Conservation (phyloP, 2,888 invertebrate genomes). For the Thysanoteuthis rhombus region DNA sequence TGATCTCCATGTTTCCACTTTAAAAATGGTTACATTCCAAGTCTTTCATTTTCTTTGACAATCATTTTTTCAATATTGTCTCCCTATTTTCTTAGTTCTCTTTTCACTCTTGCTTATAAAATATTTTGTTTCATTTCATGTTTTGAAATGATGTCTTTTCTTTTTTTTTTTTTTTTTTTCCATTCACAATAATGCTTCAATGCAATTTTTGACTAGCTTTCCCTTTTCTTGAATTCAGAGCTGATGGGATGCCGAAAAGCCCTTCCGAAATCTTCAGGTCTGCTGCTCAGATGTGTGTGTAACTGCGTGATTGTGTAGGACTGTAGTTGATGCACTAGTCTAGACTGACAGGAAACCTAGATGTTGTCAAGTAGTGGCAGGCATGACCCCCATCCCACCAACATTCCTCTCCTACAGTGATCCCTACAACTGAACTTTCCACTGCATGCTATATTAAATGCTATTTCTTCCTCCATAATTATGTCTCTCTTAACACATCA, state of each 20-base stretch:
- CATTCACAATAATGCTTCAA: slow-evolving; percentile 13
- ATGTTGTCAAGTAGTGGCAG: slow-evolving; percentile 30
- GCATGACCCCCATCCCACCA: slow-evolving; percentile 23
- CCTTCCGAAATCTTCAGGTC: slow-evolving; percentile 32
- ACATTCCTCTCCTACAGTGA: background rate
- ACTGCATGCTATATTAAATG: background rate
- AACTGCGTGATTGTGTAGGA: slow-evolving; percentile 31
- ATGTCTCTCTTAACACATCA: background rate
- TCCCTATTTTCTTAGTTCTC: background rate
- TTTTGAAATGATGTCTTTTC: background rate
- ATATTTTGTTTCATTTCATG: background rate
- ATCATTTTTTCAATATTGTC: background rate
- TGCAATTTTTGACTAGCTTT: slow-evolving; percentile 28
- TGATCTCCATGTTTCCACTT: background rate
- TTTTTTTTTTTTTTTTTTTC: background rate
- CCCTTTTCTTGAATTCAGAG: slow-evolving; percentile 31
- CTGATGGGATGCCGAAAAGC: slow-evolving; percentile 31
- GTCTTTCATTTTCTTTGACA: background rate
- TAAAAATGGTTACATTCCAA: background rate
- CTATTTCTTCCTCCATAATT: background rate
- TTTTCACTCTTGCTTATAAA: background rate
- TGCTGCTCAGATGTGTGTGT: slow-evolving; percentile 32
- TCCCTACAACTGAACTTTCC: background rate
- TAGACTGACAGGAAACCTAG: slow-evolving; percentile 30
- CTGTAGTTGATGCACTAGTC: slow-evolving; percentile 29